phyloP scores from a whole-genome alignment of 2,113 vertebrate species.

The human (Homo sapiens) region GRCh38 chr1:183319501-183320000 shows the following conservation, averaged over 20 bases:
- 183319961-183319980: not conserved
- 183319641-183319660: accelerated
- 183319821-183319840: not conserved
- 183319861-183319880: not conserved
- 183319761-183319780: not conserved
- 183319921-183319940: not conserved
- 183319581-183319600: accelerated
- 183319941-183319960: not conserved
- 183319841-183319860: not conserved
- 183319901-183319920: accelerated
- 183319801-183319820: not conserved
- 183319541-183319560: not conserved
- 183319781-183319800: not conserved
- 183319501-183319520: not conserved
- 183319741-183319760: not conserved
- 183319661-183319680: accelerated
- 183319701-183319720: not conserved
- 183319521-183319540: not conserved
- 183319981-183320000: not conserved
- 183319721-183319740: not conserved
- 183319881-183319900: not conserved
- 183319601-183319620: too few relatives aligned
- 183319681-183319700: not conserved
- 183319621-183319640: too few relatives aligned
- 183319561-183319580: not conserved